phyloP scores from a whole-genome alignment of 2,797 vertebrate species.

The Chromis chromis region DNA sequence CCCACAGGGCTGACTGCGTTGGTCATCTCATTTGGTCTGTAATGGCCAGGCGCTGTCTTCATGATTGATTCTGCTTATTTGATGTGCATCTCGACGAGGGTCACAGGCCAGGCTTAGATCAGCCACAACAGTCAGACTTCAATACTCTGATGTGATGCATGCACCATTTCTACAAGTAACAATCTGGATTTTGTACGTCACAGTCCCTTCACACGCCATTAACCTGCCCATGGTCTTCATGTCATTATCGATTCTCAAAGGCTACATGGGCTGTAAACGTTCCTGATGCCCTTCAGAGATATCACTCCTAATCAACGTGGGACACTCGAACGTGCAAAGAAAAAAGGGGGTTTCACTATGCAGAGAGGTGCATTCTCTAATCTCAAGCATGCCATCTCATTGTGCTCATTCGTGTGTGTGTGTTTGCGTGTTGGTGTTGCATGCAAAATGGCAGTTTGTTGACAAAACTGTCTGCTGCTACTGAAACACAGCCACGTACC shows the following conservation, averaged over 20 bases:
- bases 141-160: slow-evolving; percentile 64
- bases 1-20: slow-evolving; percentile 48
- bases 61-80: slow-evolving; percentile 77
- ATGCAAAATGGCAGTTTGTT: slow-evolving; percentile 63
- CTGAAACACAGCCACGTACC: slow-evolving; percentile 44
- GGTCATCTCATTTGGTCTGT: slow-evolving; percentile 70
- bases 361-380: slow-evolving; percentile 35
- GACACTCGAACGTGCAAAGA: slow-evolving; percentile 42
- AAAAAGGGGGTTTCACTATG: slow-evolving; percentile 40
- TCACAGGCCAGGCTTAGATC: slow-evolving; percentile 63
- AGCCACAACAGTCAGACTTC: slow-evolving; percentile 68
- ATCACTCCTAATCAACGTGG: slow-evolving; percentile 70
- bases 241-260: slow-evolving; percentile 80
- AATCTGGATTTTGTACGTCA: slow-evolving; percentile 75
- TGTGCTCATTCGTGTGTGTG: slow-evolving; percentile 42
- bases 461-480: slow-evolving; percentile 57
- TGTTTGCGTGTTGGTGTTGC: slow-evolving; percentile 25
- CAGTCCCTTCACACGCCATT: slow-evolving; percentile 78
- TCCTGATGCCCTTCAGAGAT: slow-evolving; percentile 77
- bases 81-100: slow-evolving; percentile 62
- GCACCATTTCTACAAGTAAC: slow-evolving; percentile 72
- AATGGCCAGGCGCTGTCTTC: slow-evolving; percentile 62
- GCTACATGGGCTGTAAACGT: slow-evolving; percentile 71
- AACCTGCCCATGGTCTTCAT: slow-evolving; percentile 72
- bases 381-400: slow-evolving; percentile 37